phyloP scores from a whole-genome alignment of 2,888 invertebrate species.

The Machimus rusticus region DNA sequence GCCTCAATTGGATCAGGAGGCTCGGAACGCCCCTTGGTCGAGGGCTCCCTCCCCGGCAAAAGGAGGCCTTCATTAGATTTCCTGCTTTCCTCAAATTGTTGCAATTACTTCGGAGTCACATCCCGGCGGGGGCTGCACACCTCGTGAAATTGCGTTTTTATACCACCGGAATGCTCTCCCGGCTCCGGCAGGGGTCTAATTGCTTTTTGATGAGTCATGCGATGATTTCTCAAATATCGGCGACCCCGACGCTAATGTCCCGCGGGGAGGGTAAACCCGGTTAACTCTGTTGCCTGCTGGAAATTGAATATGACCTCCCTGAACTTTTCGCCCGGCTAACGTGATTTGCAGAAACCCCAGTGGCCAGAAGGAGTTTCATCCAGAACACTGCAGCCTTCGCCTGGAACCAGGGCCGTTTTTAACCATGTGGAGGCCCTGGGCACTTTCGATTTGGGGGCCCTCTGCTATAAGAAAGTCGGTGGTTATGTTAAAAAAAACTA shows the following conservation, averaged over 20 bases:
- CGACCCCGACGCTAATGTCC: background rate
- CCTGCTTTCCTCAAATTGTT: conserved; percentile 11
- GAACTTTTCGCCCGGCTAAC: background rate
- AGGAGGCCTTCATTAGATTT: conserved; percentile 22
- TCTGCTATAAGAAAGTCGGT: too few relatives aligned
- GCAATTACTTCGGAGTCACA: conserved; percentile 20
- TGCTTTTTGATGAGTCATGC: conserved; percentile 27
- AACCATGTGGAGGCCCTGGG: too few relatives aligned
- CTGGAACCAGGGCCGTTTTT: too few relatives aligned
- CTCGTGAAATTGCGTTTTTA: conserved; percentile 17
- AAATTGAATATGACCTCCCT: background rate
- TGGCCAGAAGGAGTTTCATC: background rate
- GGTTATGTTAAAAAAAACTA: too few relatives aligned
- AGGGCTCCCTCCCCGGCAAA: background rate
- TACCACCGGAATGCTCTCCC: background rate
- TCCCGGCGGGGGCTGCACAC: background rate
- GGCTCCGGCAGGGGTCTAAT: background rate
- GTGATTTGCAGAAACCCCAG: background rate
- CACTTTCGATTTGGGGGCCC: too few relatives aligned
- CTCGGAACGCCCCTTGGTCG: background rate
- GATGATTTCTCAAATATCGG: background rate
- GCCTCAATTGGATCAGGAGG: background rate
- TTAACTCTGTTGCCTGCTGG: background rate
- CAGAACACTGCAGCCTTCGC: background rate
- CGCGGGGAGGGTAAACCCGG: background rate